These are phyloP conservation scores for Bos indicus DNA, from an alignment of 2,113 vertebrate genomes.

Conservation along the genomic window DNA sequence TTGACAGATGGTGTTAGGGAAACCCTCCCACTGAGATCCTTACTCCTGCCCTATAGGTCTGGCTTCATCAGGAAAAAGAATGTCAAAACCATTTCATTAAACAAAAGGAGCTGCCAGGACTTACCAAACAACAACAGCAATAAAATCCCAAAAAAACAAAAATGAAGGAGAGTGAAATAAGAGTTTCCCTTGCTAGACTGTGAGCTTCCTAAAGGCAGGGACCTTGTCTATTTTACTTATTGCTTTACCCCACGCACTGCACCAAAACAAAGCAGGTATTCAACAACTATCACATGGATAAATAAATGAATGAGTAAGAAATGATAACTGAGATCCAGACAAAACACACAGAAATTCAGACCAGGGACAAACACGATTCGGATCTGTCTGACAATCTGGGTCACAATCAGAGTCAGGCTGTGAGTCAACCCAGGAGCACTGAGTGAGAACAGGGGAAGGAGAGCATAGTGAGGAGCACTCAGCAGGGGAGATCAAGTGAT, in stretches of 20 bases:
- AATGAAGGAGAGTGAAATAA: background rate
- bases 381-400: background rate
- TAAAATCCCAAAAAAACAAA: background rate
- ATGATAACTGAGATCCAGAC: background rate
- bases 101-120: background rate
- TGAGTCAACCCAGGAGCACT: background rate
- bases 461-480: accelerated
- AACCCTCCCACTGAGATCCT: background rate
- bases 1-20: background rate
- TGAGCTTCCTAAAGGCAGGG: background rate
- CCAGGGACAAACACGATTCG: background rate
- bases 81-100: background rate
- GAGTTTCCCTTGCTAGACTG: background rate
- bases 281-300: background rate
- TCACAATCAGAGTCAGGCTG: background rate
- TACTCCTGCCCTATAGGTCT: background rate
- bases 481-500: background rate
- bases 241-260: background rate
- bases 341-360: background rate
- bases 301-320: background rate
- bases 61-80: background rate
- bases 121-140: background rate
- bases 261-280: background rate
- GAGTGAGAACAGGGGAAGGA: background rate
- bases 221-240: background rate